phyloP scores from a whole-genome alignment of 2,888 invertebrate species.

The Cynaeus angustus region DNA sequence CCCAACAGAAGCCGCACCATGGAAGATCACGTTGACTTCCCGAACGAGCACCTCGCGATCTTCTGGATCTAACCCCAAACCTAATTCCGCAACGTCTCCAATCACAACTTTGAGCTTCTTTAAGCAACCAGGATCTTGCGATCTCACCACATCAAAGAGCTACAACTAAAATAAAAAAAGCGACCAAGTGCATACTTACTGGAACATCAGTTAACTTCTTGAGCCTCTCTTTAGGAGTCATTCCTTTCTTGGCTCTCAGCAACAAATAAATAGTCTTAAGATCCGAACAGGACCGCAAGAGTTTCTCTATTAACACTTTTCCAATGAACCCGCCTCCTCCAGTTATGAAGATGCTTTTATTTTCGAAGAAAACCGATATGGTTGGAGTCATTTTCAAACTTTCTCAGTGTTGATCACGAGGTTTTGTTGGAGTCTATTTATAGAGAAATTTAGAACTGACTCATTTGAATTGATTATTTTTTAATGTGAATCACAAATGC shows the following conservation, averaged over 20 bases:
- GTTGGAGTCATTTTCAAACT: conserved; percentile 56
- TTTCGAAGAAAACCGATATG: conserved; percentile 80
- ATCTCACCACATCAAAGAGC: conserved; percentile 24
- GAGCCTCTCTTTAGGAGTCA: conserved; percentile 78
- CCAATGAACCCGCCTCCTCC: conserved; percentile 94
- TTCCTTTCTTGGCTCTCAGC: conserved; percentile 72
- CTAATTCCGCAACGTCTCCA: conserved; percentile 14
- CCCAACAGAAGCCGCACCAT: conserved; percentile 87
- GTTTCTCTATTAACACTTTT: conserved; percentile 87
- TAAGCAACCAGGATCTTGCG: conserved; percentile 60
- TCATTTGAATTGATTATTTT: too few relatives aligned
- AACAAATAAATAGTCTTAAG: background rate
- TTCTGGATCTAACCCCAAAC: conserved; percentile 71
- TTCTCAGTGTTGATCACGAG: too few relatives aligned
- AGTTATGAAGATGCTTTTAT: conserved; percentile 85
- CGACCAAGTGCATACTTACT: conserved; percentile 72
- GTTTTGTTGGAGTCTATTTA: too few relatives aligned
- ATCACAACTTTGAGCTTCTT: conserved; percentile 63
- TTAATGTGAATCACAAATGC: too few relatives aligned
- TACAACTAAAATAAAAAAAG: background rate
- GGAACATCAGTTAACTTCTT: conserved; percentile 73
- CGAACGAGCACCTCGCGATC: conserved; percentile 73
- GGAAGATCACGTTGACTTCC: conserved; percentile 81
- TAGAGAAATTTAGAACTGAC: too few relatives aligned
- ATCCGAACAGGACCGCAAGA: background rate